phyloP scores from a whole-genome alignment of 2,113 vertebrate genomes.

The Arenaria interpres region DNA sequence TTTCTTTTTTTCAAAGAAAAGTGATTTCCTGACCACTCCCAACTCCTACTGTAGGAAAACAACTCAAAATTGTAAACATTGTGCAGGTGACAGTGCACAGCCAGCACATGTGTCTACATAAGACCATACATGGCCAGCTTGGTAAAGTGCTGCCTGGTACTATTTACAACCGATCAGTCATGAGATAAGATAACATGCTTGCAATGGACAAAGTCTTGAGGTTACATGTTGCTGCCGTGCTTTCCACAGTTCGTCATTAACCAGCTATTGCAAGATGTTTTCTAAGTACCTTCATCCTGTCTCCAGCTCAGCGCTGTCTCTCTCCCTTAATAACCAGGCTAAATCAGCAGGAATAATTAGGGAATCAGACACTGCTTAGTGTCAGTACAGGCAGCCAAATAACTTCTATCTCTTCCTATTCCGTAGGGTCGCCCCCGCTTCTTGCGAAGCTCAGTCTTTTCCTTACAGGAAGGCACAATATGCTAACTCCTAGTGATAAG shows the following conservation, averaged over 20 bases:
- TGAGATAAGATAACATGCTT: conserved; percentile 44
- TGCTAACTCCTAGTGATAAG: neutral
- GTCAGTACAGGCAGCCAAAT: conserved; percentile 25
- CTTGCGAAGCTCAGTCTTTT: neutral
- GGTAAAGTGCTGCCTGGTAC: neutral
- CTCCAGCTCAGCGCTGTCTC: conserved; percentile 44
- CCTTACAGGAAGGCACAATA: neutral
- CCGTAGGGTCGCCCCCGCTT: neutral
- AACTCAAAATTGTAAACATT: neutral
- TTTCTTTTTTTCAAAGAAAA: neutral
- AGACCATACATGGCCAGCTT: neutral
- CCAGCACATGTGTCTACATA: neutral
- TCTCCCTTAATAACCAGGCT: conserved; percentile 48
- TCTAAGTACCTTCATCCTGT: conserved; percentile 47
- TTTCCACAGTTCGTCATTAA: conserved; percentile 61
- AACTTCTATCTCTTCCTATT: conserved; percentile 30
- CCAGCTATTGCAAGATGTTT: conserved; percentile 61
- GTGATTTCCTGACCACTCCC: neutral
- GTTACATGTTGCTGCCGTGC: neutral
- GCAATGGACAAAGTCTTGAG: conserved; percentile 53
- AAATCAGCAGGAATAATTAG: conserved; percentile 60
- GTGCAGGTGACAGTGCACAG: neutral
- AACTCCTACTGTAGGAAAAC: neutral
- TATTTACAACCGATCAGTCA: conserved; percentile 21
- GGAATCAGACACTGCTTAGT: conserved; percentile 66